These are phyloP conservation scores for Ceraclea dissimilis DNA, from an alignment of 2,888 invertebrate species.

Conservation along the genomic window DNA sequence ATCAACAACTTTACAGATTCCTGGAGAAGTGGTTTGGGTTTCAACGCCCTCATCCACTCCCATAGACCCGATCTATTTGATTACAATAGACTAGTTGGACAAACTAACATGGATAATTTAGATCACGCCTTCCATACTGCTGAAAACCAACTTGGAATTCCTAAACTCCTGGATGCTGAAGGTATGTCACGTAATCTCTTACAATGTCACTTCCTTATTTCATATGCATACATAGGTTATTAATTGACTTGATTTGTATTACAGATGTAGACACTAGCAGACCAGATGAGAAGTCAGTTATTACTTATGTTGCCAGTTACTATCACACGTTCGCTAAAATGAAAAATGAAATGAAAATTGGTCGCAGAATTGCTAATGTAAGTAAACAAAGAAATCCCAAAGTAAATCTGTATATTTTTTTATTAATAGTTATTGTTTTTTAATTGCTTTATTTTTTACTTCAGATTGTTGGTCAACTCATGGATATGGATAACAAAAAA, in stretches of 20 bases:
- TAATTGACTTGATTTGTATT: not conserved
- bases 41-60: slow-evolving; percentile 97
- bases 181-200: slow-evolving; percentile 37
- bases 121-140: slow-evolving; percentile 98
- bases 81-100: slow-evolving; percentile 70
- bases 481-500: slow-evolving; percentile 91
- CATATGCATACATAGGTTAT: too few species aligned
- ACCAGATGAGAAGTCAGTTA: slow-evolving; percentile 97
- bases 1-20: slow-evolving; percentile 88
- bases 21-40: slow-evolving; percentile 94
- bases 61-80: slow-evolving; percentile 95
- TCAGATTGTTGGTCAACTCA: slow-evolving; percentile 92
- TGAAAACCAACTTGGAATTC: slow-evolving; percentile 86
- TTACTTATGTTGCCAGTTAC: slow-evolving; percentile 98
- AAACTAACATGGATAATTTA: slow-evolving; percentile 87
- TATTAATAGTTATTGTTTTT: too few species aligned
- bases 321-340: slow-evolving; percentile 99
- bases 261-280: slow-evolving; percentile 86
- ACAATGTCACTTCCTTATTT: too few species aligned
- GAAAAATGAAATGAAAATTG: slow-evolving; percentile 98
- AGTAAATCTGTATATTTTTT: too few species aligned
- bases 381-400: slow-evolving; percentile 31
- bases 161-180: slow-evolving; percentile 89
- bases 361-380: slow-evolving; percentile 94
- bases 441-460: not conserved